Evolutionary conservation across 1,140 invertebrate species (phyloP), one percentile per base, ranked within the genome.

Genomic region (Drosophila virilis): DNA sequence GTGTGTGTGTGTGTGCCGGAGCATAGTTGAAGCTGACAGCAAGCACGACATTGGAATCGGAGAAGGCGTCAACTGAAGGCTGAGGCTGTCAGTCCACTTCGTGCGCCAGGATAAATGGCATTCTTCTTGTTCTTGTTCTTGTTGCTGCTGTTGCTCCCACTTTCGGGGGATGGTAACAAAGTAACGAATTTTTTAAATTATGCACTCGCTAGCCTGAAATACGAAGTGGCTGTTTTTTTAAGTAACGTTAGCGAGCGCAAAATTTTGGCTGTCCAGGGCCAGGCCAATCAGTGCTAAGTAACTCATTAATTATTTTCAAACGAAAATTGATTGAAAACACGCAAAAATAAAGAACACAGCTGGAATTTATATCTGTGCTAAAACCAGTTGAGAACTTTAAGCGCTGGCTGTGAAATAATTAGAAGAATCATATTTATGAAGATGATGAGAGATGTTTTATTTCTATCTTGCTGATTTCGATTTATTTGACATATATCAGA

Each of bases 1-100:
- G 32, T 60, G 37, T 37, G 22, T 22, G 17, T 58, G 32, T 28
- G 62, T 59, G 69, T 59, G 17, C 22, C 78, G 76, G 82, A 83
- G 73, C 82, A 80, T 85, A 85, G 82, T 88, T 88, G 78, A 88
- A 85, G 80, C 78, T 78, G 81, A 86, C 81, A 85, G 78, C 66
- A 32, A 66, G 58, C 48, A 86, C 74, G 66, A 72, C 58, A 68
- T 48, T 61, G 70, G 57, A 70, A 64, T 45, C 64, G 37, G 60
- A 50, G 81, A 58, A 40, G 66, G 74, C 54, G 52, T 59, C 55
- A 46, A 46, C 38, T 64, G 61, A 52, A 70, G 77, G 66, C 80
- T 75, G 82, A 62, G 51, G 43, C 79, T 85, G 82, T 85, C 81
- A 84, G 60, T 58, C 37, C 69, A 74, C 55, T 69, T 77, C 72